These are phyloP conservation scores for Neopelma chrysocephalum DNA, from an alignment of 2,797 vertebrate species.

Conservation along the genomic window DNA sequence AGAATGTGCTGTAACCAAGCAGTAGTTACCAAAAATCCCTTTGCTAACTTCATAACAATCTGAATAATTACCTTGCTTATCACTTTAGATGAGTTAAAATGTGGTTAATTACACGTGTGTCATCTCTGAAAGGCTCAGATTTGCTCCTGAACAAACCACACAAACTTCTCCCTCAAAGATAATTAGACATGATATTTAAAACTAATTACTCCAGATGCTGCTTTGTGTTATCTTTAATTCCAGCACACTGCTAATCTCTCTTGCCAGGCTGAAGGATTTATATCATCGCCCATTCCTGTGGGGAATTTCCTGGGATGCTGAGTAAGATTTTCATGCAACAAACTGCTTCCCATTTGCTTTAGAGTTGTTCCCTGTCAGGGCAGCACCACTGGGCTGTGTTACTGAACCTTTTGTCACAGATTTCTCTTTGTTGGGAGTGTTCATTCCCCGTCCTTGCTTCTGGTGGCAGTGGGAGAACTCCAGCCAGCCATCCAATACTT, in stretches of 20 bases:
- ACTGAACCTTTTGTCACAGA: neutral
- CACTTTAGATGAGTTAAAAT: neutral
- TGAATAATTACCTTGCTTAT: neutral
- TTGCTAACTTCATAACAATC: neutral
- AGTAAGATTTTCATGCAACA: neutral
- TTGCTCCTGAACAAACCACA: neutral
- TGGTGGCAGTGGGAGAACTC: neutral
- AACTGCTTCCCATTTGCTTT: neutral
- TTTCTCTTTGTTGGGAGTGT: neutral
- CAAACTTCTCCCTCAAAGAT: neutral
- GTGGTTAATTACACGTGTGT: neutral
- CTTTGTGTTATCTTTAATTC: neutral
- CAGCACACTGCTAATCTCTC: neutral
- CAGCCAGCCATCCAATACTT: neutral
- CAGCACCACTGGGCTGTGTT: neutral
- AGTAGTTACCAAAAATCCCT: neutral
- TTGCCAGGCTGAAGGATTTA: neutral
- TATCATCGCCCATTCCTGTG: neutral
- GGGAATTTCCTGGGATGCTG: neutral
- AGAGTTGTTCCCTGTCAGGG: neutral
- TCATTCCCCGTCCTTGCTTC: neutral
- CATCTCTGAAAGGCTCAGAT: neutral
- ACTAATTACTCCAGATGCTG: neutral
- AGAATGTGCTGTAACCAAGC: neutral
- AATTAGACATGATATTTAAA: neutral